Percentiles rank a stretch among this genome's conserved stretches.
Conservation (phyloP, 2,113 vertebrate genomes). For the Catagonus wagneri region DNA sequence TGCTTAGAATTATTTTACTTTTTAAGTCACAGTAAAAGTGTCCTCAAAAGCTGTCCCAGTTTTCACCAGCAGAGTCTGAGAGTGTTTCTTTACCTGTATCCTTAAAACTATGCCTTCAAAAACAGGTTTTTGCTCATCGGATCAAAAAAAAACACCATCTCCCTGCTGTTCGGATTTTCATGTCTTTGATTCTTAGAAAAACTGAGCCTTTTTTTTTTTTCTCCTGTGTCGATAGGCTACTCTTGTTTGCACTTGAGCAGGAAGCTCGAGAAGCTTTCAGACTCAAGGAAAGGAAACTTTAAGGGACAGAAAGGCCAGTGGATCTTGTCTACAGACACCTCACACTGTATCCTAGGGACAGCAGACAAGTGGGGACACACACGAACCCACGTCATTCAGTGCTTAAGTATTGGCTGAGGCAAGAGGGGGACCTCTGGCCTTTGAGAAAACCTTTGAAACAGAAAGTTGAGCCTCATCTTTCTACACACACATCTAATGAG, state of each 20-base stretch:
- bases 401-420: rapidly evolving
- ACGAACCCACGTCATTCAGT: rapidly evolving
- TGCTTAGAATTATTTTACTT: background rate
- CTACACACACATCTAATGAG: background rate
- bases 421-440: background rate
- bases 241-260: background rate
- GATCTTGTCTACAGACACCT: background rate
- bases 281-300: background rate
- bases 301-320: background rate
- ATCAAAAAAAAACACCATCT: background rate
- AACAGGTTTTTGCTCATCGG: background rate
- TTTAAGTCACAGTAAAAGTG: background rate
- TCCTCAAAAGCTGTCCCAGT: background rate
- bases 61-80: background rate
- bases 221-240: background rate
- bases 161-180: background rate
- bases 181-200: constrained; percentile 10
- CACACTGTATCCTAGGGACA: background rate
- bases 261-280: background rate
- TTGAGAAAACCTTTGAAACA: background rate
- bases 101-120: background rate
- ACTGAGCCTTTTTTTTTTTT: background rate
- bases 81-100: background rate
- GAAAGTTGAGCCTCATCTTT: background rate
- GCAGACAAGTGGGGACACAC: background rate